These are phyloP conservation scores for Cariama cristata DNA, from an alignment of 2,113 vertebrate species.

Conservation along the genomic window DNA sequence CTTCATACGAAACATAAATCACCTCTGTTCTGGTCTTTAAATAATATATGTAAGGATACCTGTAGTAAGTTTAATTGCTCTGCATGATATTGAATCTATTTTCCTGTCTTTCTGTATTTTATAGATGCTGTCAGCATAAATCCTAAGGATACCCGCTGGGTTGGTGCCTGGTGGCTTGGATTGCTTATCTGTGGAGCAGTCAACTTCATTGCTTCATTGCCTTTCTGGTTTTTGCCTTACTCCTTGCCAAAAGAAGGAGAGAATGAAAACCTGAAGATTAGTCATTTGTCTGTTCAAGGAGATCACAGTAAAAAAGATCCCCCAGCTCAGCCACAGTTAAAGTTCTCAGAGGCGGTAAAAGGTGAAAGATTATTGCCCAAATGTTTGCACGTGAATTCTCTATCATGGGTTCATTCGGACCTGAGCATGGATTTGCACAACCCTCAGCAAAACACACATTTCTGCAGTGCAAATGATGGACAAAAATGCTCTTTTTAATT, in stretches of 20 bases:
- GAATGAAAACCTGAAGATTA: conserved; percentile 4
- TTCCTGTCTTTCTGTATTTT: conserved; percentile 9
- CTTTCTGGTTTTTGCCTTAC: conserved; percentile 91
- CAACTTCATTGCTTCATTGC: conserved; percentile 82
- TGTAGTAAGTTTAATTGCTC: not conserved
- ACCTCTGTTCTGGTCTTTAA: not conserved
- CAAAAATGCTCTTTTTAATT: not conserved
- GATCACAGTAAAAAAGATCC: not conserved
- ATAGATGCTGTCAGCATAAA: conserved; percentile 86
- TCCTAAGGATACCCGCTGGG: conserved; percentile 89
- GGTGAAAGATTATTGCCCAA: conserved; percentile 37
- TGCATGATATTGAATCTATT: not conserved
- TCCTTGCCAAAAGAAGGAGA: conserved; percentile 65
- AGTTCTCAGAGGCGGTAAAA: conserved; percentile 60
- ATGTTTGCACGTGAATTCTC: not conserved
- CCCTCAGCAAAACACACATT: rapidly evolving
- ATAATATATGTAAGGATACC: not conserved
- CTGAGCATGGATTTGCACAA: not conserved
- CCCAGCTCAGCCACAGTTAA: conserved; percentile 5
- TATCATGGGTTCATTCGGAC: not conserved
- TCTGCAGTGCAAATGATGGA: not conserved
- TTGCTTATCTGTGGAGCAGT: conserved; percentile 82
- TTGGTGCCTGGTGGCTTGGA: conserved; percentile 95
- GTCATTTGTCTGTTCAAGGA: not conserved
- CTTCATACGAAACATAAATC: not conserved